These are phyloP conservation scores for Cenopis cana DNA, from an alignment of 2,888 invertebrate species.

Conservation along the genomic window DNA sequence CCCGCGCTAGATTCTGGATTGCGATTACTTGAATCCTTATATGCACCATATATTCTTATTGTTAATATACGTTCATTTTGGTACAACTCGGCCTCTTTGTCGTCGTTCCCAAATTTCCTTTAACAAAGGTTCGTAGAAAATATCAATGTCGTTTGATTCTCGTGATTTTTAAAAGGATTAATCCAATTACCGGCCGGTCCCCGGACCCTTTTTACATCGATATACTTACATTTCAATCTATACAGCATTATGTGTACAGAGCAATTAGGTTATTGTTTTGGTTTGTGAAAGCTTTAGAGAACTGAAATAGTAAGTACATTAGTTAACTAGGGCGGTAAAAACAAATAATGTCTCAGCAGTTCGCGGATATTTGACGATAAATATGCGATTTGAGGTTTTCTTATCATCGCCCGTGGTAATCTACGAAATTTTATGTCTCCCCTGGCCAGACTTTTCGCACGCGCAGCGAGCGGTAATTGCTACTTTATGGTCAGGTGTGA, in stretches of 20 bases:
- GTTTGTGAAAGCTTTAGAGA: too few relatives aligned
- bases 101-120: slow-evolving; percentile 20
- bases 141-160: slow-evolving; percentile 32
- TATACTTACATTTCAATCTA: neutral
- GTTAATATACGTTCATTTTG: neutral
- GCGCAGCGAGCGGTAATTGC: too few relatives aligned
- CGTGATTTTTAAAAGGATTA: slow-evolving; percentile 35
- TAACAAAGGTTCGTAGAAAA: slow-evolving; percentile 23
- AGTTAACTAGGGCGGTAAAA: too few relatives aligned
- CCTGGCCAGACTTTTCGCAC: too few relatives aligned
- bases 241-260: neutral
- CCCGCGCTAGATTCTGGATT: too few relatives aligned
- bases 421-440: too few relatives aligned
- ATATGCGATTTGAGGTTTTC: too few relatives aligned
- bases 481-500: too few relatives aligned
- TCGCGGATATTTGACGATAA: too few relatives aligned
- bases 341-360: too few relatives aligned
- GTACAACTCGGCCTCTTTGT: slow-evolving; percentile 9
- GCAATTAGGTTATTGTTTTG: slow-evolving; percentile 11
- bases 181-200: slow-evolving; percentile 31
- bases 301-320: too few relatives aligned
- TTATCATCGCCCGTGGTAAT: too few relatives aligned
- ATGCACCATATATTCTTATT: neutral
- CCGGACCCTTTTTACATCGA: slow-evolving; percentile 22
- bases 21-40: neutral